Evolutionary conservation across 2,888 invertebrate genomes (phyloP).

Genomic region (Drosophila subsilvestris): DNA sequence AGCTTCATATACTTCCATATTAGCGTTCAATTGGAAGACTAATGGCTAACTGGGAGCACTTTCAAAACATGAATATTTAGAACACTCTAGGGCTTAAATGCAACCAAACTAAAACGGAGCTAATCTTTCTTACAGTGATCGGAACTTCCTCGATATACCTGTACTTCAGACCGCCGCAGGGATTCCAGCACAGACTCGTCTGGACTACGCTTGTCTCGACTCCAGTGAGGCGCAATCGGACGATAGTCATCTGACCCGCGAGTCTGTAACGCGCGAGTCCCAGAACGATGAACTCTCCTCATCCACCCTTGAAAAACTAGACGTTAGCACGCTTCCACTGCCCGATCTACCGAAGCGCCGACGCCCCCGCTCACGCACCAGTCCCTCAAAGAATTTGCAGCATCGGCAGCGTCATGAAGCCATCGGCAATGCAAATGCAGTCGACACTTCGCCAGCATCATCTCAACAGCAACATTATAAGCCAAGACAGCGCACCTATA

Average conservation of each 20-base stretch:
- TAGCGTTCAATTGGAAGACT: slow-evolving; percentile 9
- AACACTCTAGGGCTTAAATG: not conserved
- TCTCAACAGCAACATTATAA: slow-evolving; percentile 31
- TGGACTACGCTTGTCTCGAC: slow-evolving; percentile 79
- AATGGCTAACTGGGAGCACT: too few relatives aligned
- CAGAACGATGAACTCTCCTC: slow-evolving; percentile 82
- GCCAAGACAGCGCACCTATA: slow-evolving; percentile 39
- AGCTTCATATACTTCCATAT: not conserved
- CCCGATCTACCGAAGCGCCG: slow-evolving; percentile 83
- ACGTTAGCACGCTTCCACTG: slow-evolving; percentile 82
- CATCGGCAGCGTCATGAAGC: slow-evolving; percentile 36
- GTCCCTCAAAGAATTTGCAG: slow-evolving; percentile 72
- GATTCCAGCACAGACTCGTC: slow-evolving; percentile 50
- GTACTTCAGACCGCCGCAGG: slow-evolving; percentile 15
- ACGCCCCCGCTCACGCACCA: slow-evolving; percentile 78
- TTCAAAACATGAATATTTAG: not conserved
- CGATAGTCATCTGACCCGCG: slow-evolving; percentile 82
- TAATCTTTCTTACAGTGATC: slow-evolving; percentile 24
- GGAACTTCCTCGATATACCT: slow-evolving; percentile 14
- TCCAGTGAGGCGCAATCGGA: slow-evolving; percentile 83
- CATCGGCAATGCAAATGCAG: slow-evolving; percentile 36
- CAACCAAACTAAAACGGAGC: not conserved
- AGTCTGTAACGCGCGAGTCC: slow-evolving; percentile 81
- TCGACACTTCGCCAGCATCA: slow-evolving; percentile 29
- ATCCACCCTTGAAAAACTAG: slow-evolving; percentile 82